phyloP scores from a whole-genome alignment of 2,888 invertebrate genomes.

The Drosophila niveifrons region DNA sequence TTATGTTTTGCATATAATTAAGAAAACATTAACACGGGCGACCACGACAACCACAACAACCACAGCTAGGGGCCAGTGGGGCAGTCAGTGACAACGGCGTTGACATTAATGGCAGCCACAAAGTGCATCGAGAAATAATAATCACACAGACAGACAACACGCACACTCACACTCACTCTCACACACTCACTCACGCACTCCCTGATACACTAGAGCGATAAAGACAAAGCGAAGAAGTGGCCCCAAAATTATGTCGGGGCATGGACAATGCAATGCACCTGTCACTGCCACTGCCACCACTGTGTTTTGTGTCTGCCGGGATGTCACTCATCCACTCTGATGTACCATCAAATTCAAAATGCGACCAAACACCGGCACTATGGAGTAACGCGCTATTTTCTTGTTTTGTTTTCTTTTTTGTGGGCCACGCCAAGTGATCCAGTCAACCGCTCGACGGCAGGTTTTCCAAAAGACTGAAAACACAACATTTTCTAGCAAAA shows the following conservation, averaged over 20 bases:
- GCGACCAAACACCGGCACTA: constrained; percentile 20
- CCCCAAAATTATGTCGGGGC: constrained; percentile 6
- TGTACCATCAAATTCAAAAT: constrained; percentile 39
- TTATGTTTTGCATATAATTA: constrained; percentile 69
- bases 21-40: constrained; percentile 62
- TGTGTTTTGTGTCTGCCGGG: neutral
- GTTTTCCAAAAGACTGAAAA: constrained; percentile 81
- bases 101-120: constrained; percentile 74
- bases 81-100: constrained; percentile 43
- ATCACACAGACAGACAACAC: constrained; percentile 38
- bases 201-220: constrained; percentile 22
- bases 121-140: constrained; percentile 60
- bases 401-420: neutral
- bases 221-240: constrained; percentile 24
- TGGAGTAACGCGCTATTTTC: neutral
- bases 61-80: neutral
- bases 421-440: constrained; percentile 58
- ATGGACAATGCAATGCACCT: constrained; percentile 51
- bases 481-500: constrained; percentile 68
- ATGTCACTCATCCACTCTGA: constrained; percentile 47
- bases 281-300: constrained; percentile 36
- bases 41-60: constrained; percentile 29
- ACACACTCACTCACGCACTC: constrained; percentile 5
- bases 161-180: constrained; percentile 25
- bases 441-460: constrained; percentile 75